Evolutionary conservation across 2,797 vertebrate species (phyloP).

Genomic region (Falco novaeseelandiae): DNA sequence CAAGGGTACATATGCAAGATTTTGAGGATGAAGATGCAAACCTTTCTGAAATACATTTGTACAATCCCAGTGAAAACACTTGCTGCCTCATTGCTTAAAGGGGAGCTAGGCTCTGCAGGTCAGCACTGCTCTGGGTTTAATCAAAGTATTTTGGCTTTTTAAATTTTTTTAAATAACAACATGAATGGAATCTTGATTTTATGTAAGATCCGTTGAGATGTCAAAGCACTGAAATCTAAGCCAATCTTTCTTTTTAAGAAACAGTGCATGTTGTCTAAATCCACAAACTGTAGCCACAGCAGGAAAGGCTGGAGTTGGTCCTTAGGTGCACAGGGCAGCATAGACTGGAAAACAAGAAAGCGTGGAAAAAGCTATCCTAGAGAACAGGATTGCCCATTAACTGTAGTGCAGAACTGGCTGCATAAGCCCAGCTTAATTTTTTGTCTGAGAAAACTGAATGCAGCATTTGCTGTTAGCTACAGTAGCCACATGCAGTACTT

Average conservation of each 20-base stretch:
- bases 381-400: not conserved
- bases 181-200: not conserved
- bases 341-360: not conserved
- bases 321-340: not conserved
- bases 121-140: not conserved
- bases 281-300: not conserved
- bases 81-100: not conserved
- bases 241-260: not conserved
- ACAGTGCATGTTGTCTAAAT: not conserved
- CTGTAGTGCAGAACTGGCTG: not conserved
- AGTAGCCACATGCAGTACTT: not conserved
- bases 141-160: no score
- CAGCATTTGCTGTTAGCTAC: not conserved
- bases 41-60: not conserved
- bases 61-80: not conserved
- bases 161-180: not conserved
- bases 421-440: not conserved
- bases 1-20: not conserved
- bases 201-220: not conserved
- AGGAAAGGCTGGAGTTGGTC: not conserved
- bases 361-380: not conserved
- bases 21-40: not conserved
- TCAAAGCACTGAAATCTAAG: not conserved
- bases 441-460: not conserved
- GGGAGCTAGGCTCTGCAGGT: not conserved